Evolutionary conservation across 2,888 invertebrate species (phyloP).

Genomic region (Drosophila recens): DNA sequence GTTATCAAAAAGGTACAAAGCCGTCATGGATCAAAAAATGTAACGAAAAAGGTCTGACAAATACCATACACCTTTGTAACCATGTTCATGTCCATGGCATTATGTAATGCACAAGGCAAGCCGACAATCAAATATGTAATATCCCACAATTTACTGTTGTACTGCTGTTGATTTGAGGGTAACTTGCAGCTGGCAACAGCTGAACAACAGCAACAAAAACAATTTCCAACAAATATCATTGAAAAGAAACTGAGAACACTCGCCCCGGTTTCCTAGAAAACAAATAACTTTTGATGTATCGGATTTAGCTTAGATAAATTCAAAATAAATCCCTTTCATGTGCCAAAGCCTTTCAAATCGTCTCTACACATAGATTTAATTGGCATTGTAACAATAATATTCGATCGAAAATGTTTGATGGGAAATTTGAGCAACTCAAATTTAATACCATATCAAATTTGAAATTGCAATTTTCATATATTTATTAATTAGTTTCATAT

Average conservation of each 20-base stretch:
- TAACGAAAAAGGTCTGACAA: slow-evolving; percentile 44
- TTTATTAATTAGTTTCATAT: neutral
- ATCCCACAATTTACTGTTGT: slow-evolving; percentile 45
- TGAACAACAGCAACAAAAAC: slow-evolving; percentile 7
- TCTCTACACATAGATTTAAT: neutral
- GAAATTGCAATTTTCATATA: neutral
- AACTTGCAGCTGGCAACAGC: slow-evolving; percentile 4
- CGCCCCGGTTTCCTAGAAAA: slow-evolving; percentile 22
- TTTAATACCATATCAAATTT: no score
- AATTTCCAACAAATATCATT: slow-evolving; percentile 13
- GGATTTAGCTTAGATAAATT: slow-evolving; percentile 49
- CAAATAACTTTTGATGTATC: slow-evolving; percentile 31
- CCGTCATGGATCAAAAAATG: slow-evolving; percentile 31
- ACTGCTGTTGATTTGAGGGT: slow-evolving; percentile 4
- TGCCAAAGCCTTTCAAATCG: slow-evolving; percentile 7
- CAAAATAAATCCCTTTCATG: slow-evolving; percentile 31
- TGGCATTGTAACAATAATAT: slow-evolving; percentile 1
- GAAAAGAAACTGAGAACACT: slow-evolving; percentile 17
- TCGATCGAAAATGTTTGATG: neutral
- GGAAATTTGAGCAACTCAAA: neutral
- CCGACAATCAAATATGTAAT: slow-evolving; percentile 69
- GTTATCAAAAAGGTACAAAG: slow-evolving; percentile 60
- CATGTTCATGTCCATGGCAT: slow-evolving; percentile 19
- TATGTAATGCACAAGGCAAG: slow-evolving; percentile 25
- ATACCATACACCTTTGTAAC: slow-evolving; percentile 42